These are phyloP conservation scores for Meganola albula DNA, from an alignment of 2,888 invertebrate genomes.

Conservation along the genomic window DNA sequence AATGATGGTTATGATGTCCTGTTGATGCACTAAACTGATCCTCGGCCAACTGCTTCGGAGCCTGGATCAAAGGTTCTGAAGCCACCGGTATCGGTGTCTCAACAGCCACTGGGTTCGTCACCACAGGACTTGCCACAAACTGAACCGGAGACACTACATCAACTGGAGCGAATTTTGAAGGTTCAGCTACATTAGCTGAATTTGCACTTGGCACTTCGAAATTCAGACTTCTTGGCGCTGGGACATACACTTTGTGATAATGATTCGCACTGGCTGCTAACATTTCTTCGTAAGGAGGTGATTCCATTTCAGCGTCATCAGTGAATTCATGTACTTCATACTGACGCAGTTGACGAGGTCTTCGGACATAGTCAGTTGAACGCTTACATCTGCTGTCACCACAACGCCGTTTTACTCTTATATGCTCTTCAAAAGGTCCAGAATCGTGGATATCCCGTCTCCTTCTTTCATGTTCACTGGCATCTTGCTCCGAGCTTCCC, in stretches of 20 bases:
- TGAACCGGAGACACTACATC: conserved; percentile 26
- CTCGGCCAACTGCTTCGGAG: conserved; percentile 33
- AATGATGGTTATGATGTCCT: conserved; percentile 47
- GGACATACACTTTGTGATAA: conserved; percentile 54
- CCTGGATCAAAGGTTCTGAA: conserved; percentile 30
- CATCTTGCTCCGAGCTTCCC: too few relatives aligned
- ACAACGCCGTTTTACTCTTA: conserved; percentile 50
- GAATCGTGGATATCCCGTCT: conserved; percentile 42
- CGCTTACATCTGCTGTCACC: conserved; percentile 35
- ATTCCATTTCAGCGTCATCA: conserved; percentile 40
- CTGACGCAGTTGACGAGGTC: conserved; percentile 55
- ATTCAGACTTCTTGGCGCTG: conserved; percentile 38
- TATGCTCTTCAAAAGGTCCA: conserved; percentile 49
- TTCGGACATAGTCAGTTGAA: conserved; percentile 38
- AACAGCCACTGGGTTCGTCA: conserved; percentile 23
- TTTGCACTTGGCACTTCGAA: conserved; percentile 39
- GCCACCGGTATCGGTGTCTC: conserved; percentile 30
- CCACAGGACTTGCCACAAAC: conserved; percentile 26
- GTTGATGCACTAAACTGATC: conserved; percentile 41
- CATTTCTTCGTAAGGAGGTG: conserved; percentile 64
- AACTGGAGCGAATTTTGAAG: conserved; percentile 12
- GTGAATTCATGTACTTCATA: conserved; percentile 64
- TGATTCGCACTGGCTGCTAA: conserved; percentile 66
- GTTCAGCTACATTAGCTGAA: conserved; percentile 20
- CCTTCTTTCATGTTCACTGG: conserved; percentile 34